These are phyloP conservation scores for Eupsittula cactorum DNA, from an alignment of 2,113 vertebrate genomes.

Conservation along the genomic window DNA sequence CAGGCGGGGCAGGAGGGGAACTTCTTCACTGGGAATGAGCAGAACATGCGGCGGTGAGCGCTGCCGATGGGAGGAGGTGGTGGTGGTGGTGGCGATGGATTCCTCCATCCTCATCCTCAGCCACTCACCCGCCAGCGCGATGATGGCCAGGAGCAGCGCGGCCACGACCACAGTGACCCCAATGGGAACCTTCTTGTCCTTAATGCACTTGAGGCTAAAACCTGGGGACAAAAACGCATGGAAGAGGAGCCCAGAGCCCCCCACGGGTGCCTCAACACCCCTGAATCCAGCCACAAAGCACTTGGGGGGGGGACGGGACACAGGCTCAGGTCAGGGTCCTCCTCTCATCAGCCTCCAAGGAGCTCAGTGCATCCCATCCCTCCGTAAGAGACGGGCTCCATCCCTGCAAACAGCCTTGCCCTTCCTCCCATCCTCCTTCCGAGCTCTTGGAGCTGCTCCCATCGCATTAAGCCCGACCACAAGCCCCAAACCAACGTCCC, in stretches of 20 bases:
- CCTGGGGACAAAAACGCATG: rapidly evolving
- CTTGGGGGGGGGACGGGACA: rapidly evolving
- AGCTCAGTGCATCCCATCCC: too few relatives aligned
- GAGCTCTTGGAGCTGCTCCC: not conserved
- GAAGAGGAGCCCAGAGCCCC: not conserved
- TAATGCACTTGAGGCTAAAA: not conserved
- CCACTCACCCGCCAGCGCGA: not conserved
- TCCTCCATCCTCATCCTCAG: not conserved
- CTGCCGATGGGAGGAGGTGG: not conserved
- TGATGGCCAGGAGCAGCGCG: not conserved
- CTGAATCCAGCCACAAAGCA: not conserved
- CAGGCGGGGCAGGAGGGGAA: not conserved
- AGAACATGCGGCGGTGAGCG: rapidly evolving
- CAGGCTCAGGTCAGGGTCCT: not conserved
- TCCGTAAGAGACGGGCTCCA: not conserved
- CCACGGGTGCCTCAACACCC: not conserved
- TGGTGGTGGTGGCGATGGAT: too few relatives aligned
- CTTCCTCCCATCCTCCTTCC: not conserved
- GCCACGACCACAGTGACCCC: not conserved
- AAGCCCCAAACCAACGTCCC: rapidly evolving
- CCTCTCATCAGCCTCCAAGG: not conserved
- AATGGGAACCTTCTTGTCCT: not conserved
- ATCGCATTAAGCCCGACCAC: not conserved
- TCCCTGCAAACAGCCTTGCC: not conserved
- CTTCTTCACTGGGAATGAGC: not conserved